These are phyloP conservation scores for Ypsolopha scabrella DNA, from an alignment of 2,888 invertebrate species.

Conservation along the genomic window DNA sequence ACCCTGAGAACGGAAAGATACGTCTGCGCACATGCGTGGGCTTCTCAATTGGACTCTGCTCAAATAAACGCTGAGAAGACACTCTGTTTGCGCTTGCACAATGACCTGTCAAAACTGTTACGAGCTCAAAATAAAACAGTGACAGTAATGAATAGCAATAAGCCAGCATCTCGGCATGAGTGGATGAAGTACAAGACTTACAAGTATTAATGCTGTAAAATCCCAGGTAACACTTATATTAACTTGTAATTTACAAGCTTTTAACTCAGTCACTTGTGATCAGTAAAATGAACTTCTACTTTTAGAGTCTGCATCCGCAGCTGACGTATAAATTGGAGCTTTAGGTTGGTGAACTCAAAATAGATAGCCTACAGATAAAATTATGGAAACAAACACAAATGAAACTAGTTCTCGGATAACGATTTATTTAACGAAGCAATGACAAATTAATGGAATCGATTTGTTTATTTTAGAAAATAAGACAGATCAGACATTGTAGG, in stretches of 20 bases:
- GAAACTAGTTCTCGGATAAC: background rate
- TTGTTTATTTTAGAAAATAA: background rate
- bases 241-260: too few species aligned
- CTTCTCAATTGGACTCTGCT: conserved; percentile 10
- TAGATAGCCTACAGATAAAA: background rate
- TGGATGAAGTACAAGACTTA: background rate
- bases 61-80: conserved; percentile 8
- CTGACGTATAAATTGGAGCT: too few species aligned
- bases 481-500: background rate
- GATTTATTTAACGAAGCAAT: background rate
- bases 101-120: conserved; percentile 36
- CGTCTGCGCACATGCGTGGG: conserved; percentile 11
- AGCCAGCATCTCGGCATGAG: conserved; percentile 11
- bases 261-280: too few species aligned
- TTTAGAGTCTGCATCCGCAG: too few species aligned
- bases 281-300: too few species aligned
- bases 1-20: background rate
- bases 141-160: conserved; percentile 29
- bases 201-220: background rate
- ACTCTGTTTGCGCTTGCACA: conserved; percentile 18
- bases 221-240: background rate
- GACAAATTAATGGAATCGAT: background rate
- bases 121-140: conserved; percentile 22
- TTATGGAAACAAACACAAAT: background rate
- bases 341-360: too few species aligned